phyloP scores from a whole-genome alignment of 1,140 invertebrate species.

The Apis laboriosa region DNA sequence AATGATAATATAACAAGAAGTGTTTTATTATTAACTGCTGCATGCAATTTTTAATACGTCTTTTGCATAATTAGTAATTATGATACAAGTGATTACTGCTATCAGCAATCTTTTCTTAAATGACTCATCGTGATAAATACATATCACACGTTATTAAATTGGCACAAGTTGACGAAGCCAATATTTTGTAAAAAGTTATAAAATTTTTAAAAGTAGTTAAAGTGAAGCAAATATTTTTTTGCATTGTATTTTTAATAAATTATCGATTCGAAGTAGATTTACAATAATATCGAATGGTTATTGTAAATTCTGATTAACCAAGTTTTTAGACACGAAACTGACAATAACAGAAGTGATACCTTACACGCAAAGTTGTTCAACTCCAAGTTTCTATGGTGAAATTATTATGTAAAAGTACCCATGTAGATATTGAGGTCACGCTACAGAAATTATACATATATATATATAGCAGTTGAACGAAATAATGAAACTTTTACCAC shows the following conservation, averaged over 20 bases:
- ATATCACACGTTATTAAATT: too few relatives aligned
- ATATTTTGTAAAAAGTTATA: too few relatives aligned
- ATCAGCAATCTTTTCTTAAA: too few relatives aligned
- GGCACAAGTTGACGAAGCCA: too few relatives aligned
- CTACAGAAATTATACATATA: conserved; percentile 40
- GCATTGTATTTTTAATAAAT: background rate
- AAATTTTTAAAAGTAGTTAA: too few relatives aligned
- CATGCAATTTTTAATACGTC: too few relatives aligned
- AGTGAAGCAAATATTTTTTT: background rate
- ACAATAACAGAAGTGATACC: conserved; percentile 26
- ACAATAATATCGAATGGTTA: background rate
- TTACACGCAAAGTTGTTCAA: conserved; percentile 27
- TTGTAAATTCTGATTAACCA: background rate
- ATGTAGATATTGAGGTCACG: conserved; percentile 35
- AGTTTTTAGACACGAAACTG: background rate
- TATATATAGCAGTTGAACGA: conserved; percentile 9
- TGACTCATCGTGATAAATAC: too few relatives aligned
- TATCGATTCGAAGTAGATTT: background rate
- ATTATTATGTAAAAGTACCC: conserved; percentile 59
- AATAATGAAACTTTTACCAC: conserved; percentile 53
- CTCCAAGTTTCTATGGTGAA: conserved; percentile 33
- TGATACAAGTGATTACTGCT: too few relatives aligned
- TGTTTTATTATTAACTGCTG: too few relatives aligned
- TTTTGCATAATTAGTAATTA: too few relatives aligned
- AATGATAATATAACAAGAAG: too few relatives aligned